phyloP scores from a whole-genome alignment of 2,113 vertebrate genomes.

The Pholis gunnellus region DNA sequence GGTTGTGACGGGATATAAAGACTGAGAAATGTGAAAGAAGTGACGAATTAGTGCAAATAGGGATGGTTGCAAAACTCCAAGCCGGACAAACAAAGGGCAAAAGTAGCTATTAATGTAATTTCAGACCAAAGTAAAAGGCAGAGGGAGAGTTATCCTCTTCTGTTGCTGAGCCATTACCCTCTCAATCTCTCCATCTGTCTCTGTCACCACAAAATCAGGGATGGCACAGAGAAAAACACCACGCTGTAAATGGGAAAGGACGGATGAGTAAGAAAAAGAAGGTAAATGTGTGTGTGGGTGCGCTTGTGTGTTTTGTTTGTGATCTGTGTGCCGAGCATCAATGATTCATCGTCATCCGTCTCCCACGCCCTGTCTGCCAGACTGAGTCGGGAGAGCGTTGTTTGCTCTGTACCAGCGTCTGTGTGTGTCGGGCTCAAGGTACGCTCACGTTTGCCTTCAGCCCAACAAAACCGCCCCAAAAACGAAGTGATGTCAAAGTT shows the following conservation, averaged over 20 bases:
- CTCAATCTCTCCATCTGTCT: conserved; percentile 69
- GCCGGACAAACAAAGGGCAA: conserved; percentile 13
- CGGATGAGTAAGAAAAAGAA: conserved; percentile 55
- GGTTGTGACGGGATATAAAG: not conserved
- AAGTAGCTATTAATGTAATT: conserved; percentile 43
- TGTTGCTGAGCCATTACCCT: conserved; percentile 38
- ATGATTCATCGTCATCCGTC: conserved; percentile 64
- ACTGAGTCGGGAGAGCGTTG: conserved; percentile 36
- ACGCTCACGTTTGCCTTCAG: not conserved
- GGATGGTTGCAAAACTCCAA: not conserved
- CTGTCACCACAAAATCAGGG: conserved; percentile 54
- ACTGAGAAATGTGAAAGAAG: not conserved
- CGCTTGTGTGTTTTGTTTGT: conserved; percentile 60
- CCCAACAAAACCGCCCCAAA: not conserved
- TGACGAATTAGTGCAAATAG: not conserved
- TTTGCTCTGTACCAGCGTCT: conserved; percentile 37
- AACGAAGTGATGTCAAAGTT: not conserved
- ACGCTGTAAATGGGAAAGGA: conserved; percentile 45
- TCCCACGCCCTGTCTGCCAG: conserved; percentile 71
- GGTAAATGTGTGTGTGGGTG: conserved; percentile 29
- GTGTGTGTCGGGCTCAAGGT: conserved; percentile 17
- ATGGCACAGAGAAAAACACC: conserved; percentile 45
- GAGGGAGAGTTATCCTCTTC: conserved; percentile 33
- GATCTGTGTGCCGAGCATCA: conserved; percentile 61
- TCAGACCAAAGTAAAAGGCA: conserved; percentile 27